Evolutionary conservation across 2,113 vertebrate genomes (phyloP).

Genomic region (Nematolebias whitei): DNA sequence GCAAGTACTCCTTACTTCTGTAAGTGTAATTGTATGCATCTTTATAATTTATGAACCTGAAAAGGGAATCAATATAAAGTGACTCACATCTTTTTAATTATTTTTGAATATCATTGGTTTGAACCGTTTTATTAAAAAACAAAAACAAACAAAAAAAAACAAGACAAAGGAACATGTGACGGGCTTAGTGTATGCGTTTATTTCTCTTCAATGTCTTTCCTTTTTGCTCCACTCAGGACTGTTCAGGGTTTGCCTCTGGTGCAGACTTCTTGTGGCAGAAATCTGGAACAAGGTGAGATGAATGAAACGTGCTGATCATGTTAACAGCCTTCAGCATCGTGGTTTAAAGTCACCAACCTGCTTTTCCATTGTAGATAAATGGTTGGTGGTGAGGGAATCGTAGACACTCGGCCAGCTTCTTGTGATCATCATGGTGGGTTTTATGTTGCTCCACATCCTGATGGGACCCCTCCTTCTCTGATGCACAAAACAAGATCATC

Average conservation of each 20-base stretch:
- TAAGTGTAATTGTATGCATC: too few relatives aligned
- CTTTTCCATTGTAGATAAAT: not conserved
- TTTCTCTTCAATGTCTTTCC: not conserved
- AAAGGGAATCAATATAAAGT: too few relatives aligned
- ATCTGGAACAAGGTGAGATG: not conserved
- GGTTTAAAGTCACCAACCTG: not conserved
- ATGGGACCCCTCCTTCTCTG: slow-evolving; percentile 9
- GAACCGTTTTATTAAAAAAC: too few relatives aligned
- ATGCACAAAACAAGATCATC: not conserved
- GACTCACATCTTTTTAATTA: too few relatives aligned
- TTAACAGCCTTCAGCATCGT: not conserved
- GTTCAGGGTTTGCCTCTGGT: not conserved
- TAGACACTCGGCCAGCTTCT: slow-evolving; percentile 10
- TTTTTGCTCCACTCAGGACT: not conserved
- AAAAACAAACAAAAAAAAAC: too few relatives aligned
- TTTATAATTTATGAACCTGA: too few relatives aligned
- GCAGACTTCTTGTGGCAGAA: slow-evolving; percentile 6
- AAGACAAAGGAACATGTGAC: too few relatives aligned
- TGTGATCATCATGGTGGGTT: not conserved
- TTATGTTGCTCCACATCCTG: not conserved
- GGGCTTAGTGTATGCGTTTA: too few relatives aligned
- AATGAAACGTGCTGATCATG: not conserved
- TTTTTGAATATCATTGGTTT: too few relatives aligned
- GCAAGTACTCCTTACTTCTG: too few relatives aligned
- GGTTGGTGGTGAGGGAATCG: not conserved